Conservation (phyloP, 1,140 invertebrate species). For the Kradibia gibbosae region DNA sequence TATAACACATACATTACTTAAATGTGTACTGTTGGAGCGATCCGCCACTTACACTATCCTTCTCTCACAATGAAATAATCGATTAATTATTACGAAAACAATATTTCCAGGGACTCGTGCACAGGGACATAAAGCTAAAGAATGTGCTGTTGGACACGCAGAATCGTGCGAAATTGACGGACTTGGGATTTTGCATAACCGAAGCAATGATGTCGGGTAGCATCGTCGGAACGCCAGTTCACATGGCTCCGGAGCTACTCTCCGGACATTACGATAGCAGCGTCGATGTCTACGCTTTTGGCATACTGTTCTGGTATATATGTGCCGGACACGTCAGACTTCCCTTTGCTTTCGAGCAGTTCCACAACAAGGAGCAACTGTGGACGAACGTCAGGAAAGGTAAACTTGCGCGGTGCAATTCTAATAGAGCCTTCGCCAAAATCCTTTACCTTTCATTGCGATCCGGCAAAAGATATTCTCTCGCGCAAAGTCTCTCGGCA, state of each 20-base stretch:
- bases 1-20: too few relatives aligned
- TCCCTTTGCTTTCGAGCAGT: constrained; percentile 88
- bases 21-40: too few relatives aligned
- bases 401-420: constrained; percentile 67
- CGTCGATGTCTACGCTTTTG: constrained; percentile 94
- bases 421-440: too few relatives aligned
- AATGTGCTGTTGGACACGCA: constrained; percentile 87
- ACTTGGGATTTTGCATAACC: constrained; percentile 93
- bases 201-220: constrained; percentile 93
- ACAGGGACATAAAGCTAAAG: constrained; percentile 92
- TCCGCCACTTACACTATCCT: too few relatives aligned
- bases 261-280: constrained; percentile 87
- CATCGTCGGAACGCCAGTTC: constrained; percentile 90
- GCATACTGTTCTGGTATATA: constrained; percentile 93
- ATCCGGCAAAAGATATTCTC: too few relatives aligned
- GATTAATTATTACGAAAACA: too few relatives aligned
- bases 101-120: constrained; percentile 80
- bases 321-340: constrained; percentile 87
- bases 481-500: too few relatives aligned
- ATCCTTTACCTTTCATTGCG: too few relatives aligned
- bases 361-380: constrained; percentile 90
- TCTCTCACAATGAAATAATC: too few relatives aligned
- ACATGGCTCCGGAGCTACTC: constrained; percentile 93
- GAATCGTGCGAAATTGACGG: constrained; percentile 87
- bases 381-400: constrained; percentile 90